Conservation (phyloP, 1,140 invertebrate genomes). For the Pantala flavescens region DNA sequence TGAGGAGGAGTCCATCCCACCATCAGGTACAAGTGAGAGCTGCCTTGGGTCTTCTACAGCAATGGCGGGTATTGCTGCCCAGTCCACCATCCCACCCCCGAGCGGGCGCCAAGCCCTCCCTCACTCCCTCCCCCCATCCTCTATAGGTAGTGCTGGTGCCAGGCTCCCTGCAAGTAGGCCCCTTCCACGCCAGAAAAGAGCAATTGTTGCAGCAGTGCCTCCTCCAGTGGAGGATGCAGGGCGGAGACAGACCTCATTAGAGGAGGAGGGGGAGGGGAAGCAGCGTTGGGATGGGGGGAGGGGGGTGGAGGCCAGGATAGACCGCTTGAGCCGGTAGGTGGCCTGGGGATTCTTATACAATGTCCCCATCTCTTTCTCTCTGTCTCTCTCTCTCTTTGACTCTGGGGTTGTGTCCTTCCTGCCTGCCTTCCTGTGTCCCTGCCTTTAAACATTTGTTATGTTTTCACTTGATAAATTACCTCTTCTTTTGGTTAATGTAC, state of each 20-base stretch:
- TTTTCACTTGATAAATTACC: no score
- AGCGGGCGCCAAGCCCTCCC: background rate
- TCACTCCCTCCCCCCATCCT: background rate
- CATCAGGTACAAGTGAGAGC: slow-evolving; percentile 4
- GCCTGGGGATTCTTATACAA: slow-evolving; percentile 22
- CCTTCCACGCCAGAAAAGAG: slow-evolving; percentile 3
- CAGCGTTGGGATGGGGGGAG: slow-evolving; percentile 25
- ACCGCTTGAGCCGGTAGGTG: slow-evolving; percentile 50
- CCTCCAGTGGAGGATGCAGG: background rate
- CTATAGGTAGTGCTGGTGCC: background rate
- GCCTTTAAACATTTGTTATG: no score
- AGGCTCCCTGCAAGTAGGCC: background rate
- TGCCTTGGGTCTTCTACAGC: background rate
- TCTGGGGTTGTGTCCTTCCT: background rate
- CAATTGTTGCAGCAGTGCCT: background rate
- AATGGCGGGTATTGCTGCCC: slow-evolving; percentile 6
- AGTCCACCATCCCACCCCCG: background rate
- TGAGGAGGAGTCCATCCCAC: background rate
- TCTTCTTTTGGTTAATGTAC: no score
- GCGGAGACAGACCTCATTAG: background rate
- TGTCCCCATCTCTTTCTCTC: slow-evolving; percentile 19
- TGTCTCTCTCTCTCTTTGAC: background rate
- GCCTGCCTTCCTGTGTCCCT: background rate
- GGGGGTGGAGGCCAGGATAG: slow-evolving; percentile 44
- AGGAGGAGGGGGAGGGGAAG: slow-evolving; percentile 31